Evolutionary conservation across 2,113 vertebrate species (phyloP).

Genomic region (Syngnathus typhle): DNA sequence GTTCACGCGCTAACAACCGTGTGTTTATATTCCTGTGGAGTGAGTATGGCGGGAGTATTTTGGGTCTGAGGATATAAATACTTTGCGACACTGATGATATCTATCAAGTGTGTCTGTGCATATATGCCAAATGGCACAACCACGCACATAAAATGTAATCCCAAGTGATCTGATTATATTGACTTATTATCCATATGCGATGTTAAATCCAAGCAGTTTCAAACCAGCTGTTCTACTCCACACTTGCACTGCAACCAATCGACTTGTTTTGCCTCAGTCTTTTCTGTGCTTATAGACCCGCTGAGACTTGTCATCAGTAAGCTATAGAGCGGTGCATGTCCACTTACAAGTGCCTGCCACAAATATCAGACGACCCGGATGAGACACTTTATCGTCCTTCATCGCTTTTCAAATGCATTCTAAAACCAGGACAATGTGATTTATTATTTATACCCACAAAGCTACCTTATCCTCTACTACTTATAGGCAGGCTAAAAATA

Average conservation of each 20-base stretch:
- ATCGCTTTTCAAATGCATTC: constrained; percentile 75
- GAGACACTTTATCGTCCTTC: constrained; percentile 78
- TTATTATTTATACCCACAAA: constrained; percentile 74
- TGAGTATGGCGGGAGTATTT: background rate
- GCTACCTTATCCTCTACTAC: constrained; percentile 67
- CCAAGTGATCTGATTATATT: background rate
- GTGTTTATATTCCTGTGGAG: background rate
- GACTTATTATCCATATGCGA: constrained; percentile 5
- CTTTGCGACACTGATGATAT: background rate
- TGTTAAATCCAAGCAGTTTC: constrained; percentile 19
- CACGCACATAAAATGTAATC: background rate
- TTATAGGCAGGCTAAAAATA: constrained; percentile 68
- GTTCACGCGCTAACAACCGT: no score
- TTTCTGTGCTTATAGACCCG: constrained; percentile 65
- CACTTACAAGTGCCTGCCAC: constrained; percentile 73
- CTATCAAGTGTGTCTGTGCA: background rate
- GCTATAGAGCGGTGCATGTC: constrained; percentile 67
- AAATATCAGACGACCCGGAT: constrained; percentile 72
- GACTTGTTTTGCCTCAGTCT: constrained; percentile 68
- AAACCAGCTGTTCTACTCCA: constrained; percentile 20
- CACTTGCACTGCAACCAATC: constrained; percentile 57
- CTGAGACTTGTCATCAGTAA: constrained; percentile 69
- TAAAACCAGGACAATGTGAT: constrained; percentile 71
- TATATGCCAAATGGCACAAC: background rate
- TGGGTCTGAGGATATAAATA: background rate